Evolutionary conservation across 2,113 vertebrate species (phyloP).

Genomic region (Oncorhynchus clarkii): DNA sequence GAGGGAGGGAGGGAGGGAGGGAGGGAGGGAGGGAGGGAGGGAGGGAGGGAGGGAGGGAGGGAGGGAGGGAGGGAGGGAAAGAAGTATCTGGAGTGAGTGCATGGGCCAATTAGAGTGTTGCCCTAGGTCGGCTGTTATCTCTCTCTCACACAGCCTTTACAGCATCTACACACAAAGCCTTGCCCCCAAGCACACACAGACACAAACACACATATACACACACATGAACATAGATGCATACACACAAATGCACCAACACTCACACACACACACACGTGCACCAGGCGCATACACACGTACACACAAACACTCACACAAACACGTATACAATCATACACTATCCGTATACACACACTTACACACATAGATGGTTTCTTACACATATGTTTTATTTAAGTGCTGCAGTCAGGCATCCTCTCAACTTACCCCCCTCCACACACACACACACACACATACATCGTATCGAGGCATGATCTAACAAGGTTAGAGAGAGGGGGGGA

Average conservation of each 20-base stretch:
- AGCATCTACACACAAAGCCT: conserved; percentile 51
- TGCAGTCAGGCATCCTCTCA: not conserved
- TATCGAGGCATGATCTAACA: conserved; percentile 49
- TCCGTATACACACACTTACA: not conserved
- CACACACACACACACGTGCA: too few species aligned
- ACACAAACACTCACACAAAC: too few species aligned
- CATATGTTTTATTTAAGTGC: not conserved
- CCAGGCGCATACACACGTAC: too few species aligned
- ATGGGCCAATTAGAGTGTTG: conserved; percentile 61
- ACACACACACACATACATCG: not conserved
- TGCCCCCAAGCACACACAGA: conserved; percentile 24
- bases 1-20: too few species aligned
- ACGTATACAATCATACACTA: not conserved
- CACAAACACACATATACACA: not conserved
- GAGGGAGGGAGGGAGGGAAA: not conserved
- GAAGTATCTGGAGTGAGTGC: conserved; percentile 4
- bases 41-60: too few species aligned
- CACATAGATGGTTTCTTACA: not conserved
- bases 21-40: too few species aligned
- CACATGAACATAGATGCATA: not conserved
- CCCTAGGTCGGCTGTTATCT: conserved; percentile 62
- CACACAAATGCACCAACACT: too few species aligned
- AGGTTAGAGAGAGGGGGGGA: conserved; percentile 44
- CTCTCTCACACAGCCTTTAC: conserved; percentile 44
- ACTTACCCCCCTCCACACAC: too few species aligned